Base-by-base conservation (phyloP, 2,888 invertebrate genomes). In the Noctuana brunneofusca region DNA sequence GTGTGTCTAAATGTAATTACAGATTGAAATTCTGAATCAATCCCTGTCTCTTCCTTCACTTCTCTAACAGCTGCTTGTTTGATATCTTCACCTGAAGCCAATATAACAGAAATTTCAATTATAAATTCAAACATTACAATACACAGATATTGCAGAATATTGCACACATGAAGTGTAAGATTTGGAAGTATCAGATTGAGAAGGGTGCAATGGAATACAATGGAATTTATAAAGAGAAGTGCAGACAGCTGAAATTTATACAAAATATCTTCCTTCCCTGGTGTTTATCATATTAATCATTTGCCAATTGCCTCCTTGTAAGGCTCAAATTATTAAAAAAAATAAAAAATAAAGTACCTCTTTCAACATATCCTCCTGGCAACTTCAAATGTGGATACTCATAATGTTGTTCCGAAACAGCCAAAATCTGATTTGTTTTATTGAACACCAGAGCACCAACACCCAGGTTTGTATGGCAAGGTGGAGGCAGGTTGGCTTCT, bases 321-420 rank as follows among this genome's bases (percentile, higher is more conserved):
- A 32, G 32, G 32, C 2, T 11, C 8, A 32, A 8, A 32, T 32
- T 11, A 5, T 32, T 8, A 43, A 43, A 11, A 11, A 20, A 11
- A 5, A 27, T 27, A 27, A 27, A 27, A 53, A 22, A 20, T 11
- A 16, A 35, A 50, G 41, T 58, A 96, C 96, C 95, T 84, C 94
- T 95, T 78, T 98, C 96, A 14, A 97, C 96, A 87, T 96, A 96
- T 58, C 98, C 98, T 58, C 98, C 98, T 12, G 98, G 98, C 8
- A 98, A 89, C 86, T 98, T 98, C 97, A 97, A 98, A 74, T 94
- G 93, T 1, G 94, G 92, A 62, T 88, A 86, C 14, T 91, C 82
- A 72, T 92, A 92, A 77, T 94, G 93, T 76, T 94, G 95, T 79
- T 98, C 98, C 65, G 95, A 94, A 35, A 98, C 95, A 0, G 96